Evolutionary conservation across 2,888 invertebrate genomes (phyloP), one percentile per base, ranked within the genome.

Genomic region (Agrypnus murinus): DNA sequence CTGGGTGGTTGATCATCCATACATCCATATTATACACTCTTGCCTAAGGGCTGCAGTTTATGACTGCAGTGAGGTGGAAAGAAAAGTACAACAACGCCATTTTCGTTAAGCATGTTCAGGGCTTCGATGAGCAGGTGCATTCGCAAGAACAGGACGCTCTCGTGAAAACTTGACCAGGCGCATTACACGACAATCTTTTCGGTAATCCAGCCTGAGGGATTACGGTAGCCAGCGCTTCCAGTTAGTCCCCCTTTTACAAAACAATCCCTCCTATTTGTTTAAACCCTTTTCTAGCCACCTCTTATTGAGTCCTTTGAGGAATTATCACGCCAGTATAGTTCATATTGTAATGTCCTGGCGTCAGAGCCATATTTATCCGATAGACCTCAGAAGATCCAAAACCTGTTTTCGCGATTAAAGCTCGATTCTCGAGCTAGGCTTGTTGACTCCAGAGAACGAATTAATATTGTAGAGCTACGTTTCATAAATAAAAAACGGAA

Each of bases 371-470:
- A 25, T 25, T 25, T 25, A 14, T 71, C 50, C 1, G 25, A 25
- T 5, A 25, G 2, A 25, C 25, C 5, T 25, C 3, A 25, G 25
- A 25, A 25, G 25, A 5, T 25, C 25, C 3, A 25, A 25, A 25
- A 25, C 2, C 3, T 5, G 81, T 78, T 80, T 10, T 45, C 59
- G 48, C 57, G 36, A 64, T 81, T 81, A 67, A 82, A 82, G 53
- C 73, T 73, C 2, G 77, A 75, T 0, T 75, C 76, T 60, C 80
- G 46, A 8, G 80, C 75, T 15, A 80, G 65, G 53, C 79, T 81
- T 0, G 80, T 82, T 5, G 78, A 75, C 74, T 80, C 74, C 10
- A 80, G 80, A 34, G 46, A 75, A 43, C 81, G 48, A 14, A 82
- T 66, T 9, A 77, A 76, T 12, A 83, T 46, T 32, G 46, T 55